Percentiles rank a stretch among this genome's conserved stretches.
phyloP scores from a whole-genome alignment of 2,888 invertebrate genomes.

The Petrolisthes cinctipes region DNA sequence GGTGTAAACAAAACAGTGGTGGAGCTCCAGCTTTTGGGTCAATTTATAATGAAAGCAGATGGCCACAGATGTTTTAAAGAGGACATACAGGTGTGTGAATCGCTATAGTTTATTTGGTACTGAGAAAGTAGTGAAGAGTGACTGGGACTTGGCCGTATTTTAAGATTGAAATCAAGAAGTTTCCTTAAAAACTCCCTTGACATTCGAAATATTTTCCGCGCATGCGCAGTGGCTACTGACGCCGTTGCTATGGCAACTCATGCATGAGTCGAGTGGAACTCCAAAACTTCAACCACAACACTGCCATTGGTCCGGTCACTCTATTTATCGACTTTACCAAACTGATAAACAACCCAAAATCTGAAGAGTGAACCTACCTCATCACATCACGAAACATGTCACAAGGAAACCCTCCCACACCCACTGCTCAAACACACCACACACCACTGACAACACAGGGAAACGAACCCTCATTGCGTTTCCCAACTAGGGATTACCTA shows the following conservation, averaged over 20 bases:
- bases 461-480: background rate
- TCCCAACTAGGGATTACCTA: background rate
- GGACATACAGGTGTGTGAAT: slow-evolving; percentile 4
- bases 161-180: background rate
- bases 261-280: background rate
- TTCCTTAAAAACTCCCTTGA: background rate
- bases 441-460: background rate
- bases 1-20: too few relatives aligned
- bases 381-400: background rate
- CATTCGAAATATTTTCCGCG: background rate
- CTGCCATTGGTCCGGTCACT: background rate
- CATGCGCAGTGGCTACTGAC: slow-evolving; percentile 4
- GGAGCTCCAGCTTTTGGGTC: background rate
- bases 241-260: background rate
- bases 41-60: background rate
- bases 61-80: background rate
- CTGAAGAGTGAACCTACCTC: background rate
- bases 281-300: background rate
- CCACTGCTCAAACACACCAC: background rate
- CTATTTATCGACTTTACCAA: background rate
- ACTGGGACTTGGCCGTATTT: background rate
- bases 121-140: background rate
- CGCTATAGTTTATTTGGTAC: background rate
- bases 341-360: background rate
- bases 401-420: slow-evolving; percentile 1